Base-by-base conservation (phyloP, 2,797 vertebrate genomes). In the Schizopygopsis pylzovi region DNA sequence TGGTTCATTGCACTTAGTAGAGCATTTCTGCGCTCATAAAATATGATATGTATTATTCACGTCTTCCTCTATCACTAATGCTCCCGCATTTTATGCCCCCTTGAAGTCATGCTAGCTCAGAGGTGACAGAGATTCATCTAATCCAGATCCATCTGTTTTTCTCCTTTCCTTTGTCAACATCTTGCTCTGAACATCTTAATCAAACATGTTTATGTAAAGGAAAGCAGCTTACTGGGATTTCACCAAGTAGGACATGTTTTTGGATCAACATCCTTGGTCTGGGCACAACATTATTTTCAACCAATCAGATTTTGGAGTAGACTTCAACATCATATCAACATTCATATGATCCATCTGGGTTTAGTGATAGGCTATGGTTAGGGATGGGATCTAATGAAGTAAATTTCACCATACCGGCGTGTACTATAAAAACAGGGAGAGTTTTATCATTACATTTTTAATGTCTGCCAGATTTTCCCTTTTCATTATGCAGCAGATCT, bases 1-100 rank as follows among this genome's bases (percentile, higher is more conserved):
- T 43, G 65, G 80, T 77, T 84, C 80, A 83, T 89, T 77, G 80
- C 84, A 71, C 84, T 89, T 81, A 63, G 83, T 80, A 86, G 39
- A 76, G 59, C 52, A 52, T 71, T 33, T 41, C 73, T 85, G 61
- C 43, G 6, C 67, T 87, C 85, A 88, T 90, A 90, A 88, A 82
- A 87, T 85, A 85, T 79, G 73, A 79, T 87, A 88, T 89, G 79
- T 84, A 91, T 89, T 88, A 90, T 90, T 91, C 75, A 90, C 68
- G 11, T 83, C 70, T 68, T 81, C 78, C 33, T 25, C 49, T 43
- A 84, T 77, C 68, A 70, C 87, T 87, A 90, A 89, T 86, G 86
- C 81, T 65, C 78, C 61, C 79, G 79, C 82, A 82, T 85, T 79
- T 80, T 87, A 73, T 79, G 65, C 25, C 70, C 85, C 84, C 76